Evolutionary conservation across 2,888 invertebrate genomes (phyloP), one percentile per base, ranked within the genome.

Genomic region (Drosophila algonquin): DNA sequence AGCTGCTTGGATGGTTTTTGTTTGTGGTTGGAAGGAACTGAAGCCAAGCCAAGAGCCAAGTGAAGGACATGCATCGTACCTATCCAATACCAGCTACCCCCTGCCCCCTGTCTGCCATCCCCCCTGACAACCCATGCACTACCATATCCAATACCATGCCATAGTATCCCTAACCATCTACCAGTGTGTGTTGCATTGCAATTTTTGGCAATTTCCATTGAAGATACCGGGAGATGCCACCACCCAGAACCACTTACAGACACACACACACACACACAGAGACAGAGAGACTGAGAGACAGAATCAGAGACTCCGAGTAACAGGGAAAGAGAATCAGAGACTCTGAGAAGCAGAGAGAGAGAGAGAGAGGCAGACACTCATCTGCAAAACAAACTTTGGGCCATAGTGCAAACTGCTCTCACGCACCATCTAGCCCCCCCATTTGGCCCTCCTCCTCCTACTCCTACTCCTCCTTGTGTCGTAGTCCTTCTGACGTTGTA

Each of bases 1-100:
- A 87, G 75, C 70, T 84, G 87, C 87, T 81, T 74, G 81, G 84
- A 54, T 84, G 84, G 54, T 68, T 79, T 79, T 77, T 87, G 82
- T 81, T 84, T 82, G 81, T 76, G 82, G 76, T 70, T 63, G 63
- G 73, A 69, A 67, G 32, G 52, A 40, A 14, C 40, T 40, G 40
- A 40, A 40, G 40, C 40, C 40, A 40, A 57, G 57, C 40, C 51
- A 59, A 44, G 44, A 44, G 70, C 48, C 30, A 48, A 55, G 60
- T 75, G 81, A 74, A 81, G 87, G 68, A 75, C 70, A 76, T 74
- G 75, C 64, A 76, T 52, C 56, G 51, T 51, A 63, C 73, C 50
- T 32, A 51, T n/a, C 32, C 35, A 16, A 47, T 54, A 48, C 53
- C 12, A n/a, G 35, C 47, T 35, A n/a, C 35, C 18, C 14, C 52